These are phyloP conservation scores for Osmerus eperlanus DNA, from an alignment of 2,113 vertebrate species.

Conservation along the genomic window DNA sequence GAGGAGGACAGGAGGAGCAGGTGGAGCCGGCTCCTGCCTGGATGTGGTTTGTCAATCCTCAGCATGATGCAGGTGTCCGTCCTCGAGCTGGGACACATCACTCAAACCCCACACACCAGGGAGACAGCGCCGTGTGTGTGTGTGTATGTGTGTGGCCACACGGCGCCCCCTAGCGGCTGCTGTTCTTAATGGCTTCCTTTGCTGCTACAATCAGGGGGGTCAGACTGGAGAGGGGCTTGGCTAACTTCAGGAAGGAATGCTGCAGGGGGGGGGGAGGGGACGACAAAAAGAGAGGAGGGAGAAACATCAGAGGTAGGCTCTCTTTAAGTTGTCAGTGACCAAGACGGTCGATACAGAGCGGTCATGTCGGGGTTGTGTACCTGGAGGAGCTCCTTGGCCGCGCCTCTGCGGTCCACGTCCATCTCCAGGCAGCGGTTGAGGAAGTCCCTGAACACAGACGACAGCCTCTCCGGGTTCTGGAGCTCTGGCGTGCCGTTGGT, in stretches of 20 bases:
- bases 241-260: constrained; percentile 99
- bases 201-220: constrained; percentile 98
- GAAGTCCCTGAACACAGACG: constrained; percentile 93
- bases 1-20: constrained; percentile 64
- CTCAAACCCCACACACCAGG: constrained; percentile 41
- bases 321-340: neutral
- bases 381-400: constrained; percentile 96
- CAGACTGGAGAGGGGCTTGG: constrained; percentile 97
- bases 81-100: constrained; percentile 26
- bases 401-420: constrained; percentile 96
- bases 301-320: neutral
- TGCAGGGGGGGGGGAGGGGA: constrained; percentile 50
- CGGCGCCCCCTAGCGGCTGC: constrained; percentile 83
- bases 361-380: constrained; percentile 55
- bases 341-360: neutral
- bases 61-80: constrained; percentile 29
- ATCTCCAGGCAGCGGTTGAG: constrained; percentile 97
- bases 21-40: constrained; percentile 38
- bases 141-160: constrained; percentile 46
- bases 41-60: constrained; percentile 57
- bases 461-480: constrained; percentile 95
- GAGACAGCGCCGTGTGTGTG: constrained; percentile 51
- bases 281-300: constrained; percentile 8
- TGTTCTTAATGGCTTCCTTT: constrained; percentile 99
- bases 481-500: constrained; percentile 97